A percentile compares a stretch with the other conserved stretches of the same genome.
These are phyloP conservation scores for Megalurothrips usitatus DNA, from an alignment of 2,888 invertebrate species.

Conservation along the genomic window DNA sequence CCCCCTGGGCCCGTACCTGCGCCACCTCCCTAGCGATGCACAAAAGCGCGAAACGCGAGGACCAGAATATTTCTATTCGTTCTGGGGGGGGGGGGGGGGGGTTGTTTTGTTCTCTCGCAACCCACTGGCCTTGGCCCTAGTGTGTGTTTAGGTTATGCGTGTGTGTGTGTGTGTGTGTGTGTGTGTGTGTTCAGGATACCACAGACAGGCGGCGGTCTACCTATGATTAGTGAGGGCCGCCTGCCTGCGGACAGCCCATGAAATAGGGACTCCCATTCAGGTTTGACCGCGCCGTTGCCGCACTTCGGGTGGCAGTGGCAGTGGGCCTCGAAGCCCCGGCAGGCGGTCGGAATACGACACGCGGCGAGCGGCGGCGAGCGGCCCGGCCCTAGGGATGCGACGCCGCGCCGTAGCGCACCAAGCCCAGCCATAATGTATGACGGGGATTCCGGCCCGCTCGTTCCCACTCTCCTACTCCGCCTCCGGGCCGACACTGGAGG, in stretches of 20 bases:
- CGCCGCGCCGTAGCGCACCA: background rate
- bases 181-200: background rate
- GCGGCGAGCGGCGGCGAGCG: background rate
- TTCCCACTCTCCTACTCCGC: background rate
- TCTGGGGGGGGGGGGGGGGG: no score
- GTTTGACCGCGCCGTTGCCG: background rate
- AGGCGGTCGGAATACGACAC: no score
- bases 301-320: background rate
- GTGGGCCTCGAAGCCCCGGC: background rate
- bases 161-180: background rate
- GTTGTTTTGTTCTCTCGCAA: background rate
- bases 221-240: slow-evolving; percentile 15
- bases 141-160: background rate
- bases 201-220: background rate
- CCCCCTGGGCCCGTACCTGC: no score
- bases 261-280: slow-evolving; percentile 19
- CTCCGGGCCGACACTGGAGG: background rate
- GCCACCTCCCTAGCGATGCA: no score
- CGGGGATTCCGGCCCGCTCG: background rate
- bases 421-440: background rate
- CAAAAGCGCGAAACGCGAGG: no score
- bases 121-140: background rate
- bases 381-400: background rate
- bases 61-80: no score
- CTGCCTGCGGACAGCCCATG: slow-evolving; percentile 8